Percentiles rank a stretch among this genome's conserved stretches.
These are phyloP conservation scores for Hirudo medicinalis DNA, from an alignment of 1,140 invertebrate genomes.

Conservation along the genomic window DNA sequence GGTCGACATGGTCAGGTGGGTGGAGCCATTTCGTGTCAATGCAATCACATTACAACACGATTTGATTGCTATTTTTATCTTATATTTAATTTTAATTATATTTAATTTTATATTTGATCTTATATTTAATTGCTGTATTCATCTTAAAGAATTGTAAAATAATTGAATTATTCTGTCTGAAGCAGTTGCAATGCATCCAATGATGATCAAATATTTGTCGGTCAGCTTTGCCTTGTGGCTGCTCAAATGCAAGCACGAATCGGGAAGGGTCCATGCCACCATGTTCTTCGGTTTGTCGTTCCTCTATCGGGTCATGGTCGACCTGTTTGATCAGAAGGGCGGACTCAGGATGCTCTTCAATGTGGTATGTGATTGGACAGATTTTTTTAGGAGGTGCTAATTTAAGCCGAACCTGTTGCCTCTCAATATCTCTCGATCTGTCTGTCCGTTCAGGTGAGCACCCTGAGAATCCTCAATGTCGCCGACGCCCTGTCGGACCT, in stretches of 20 bases:
- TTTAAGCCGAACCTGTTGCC: too few relatives aligned
- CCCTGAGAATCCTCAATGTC: slow-evolving; percentile 60
- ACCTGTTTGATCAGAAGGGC: slow-evolving; percentile 82
- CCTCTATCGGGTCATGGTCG: slow-evolving; percentile 74
- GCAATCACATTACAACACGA: too few relatives aligned
- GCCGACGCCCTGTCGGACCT: slow-evolving; percentile 46
- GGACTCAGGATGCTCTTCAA: slow-evolving; percentile 82
- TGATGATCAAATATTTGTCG: too few relatives aligned
- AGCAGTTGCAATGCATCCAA: too few relatives aligned
- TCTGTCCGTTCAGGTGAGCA: slow-evolving; percentile 53
- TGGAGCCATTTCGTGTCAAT: too few relatives aligned
- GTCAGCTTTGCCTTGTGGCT: slow-evolving; percentile 80
- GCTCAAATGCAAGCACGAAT: slow-evolving; percentile 86
- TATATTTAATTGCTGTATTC: too few relatives aligned
- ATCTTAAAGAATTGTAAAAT: background rate
- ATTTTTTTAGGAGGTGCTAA: too few relatives aligned
- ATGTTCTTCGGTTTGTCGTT: slow-evolving; percentile 93
- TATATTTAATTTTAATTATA: too few relatives aligned
- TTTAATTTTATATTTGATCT: too few relatives aligned
- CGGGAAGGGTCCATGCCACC: slow-evolving; percentile 82
- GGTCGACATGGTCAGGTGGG: too few relatives aligned
- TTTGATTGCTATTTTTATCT: too few relatives aligned
- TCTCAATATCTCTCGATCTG: slow-evolving; percentile 23
- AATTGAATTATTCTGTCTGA: slow-evolving; percentile 5
- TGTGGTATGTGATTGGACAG: slow-evolving; percentile 48